Base-by-base conservation (phyloP, 2,888 invertebrate species). In the Gymnosoma rotundatum region DNA sequence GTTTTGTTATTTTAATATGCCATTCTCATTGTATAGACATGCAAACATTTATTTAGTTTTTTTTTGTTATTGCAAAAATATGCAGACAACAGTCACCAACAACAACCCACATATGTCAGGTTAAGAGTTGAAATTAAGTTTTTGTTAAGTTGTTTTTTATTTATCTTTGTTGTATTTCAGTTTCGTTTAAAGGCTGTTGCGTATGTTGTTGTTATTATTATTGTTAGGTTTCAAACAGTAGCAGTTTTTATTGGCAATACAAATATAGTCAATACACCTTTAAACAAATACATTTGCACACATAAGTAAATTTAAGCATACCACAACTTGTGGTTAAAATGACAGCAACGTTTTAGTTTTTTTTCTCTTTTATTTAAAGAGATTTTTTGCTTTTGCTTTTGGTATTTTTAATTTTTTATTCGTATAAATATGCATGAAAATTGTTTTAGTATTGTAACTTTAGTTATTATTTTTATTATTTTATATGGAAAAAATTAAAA, bases 81-180 rank as follows among this genome's bases (percentile, higher is more conserved):
- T 86, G 83, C 83, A 83, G 84, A 84, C 81, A 78, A 84, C 84
- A 81, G 84, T 84, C 84, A 84, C 84, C 84, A 84, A 81, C 84
- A 81, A 84, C 84, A 84, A 84, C 84, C 84, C 84, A 84, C 84
- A 84, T 84, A 78, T 84, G 84, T 84, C 84, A 84, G 84, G 84
- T 84, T 84, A 84, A 84, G 78, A 84, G 84, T 84, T 81, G 81
- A 84, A 84, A 78, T 84, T 58, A 81, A 81, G 78, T 81, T 81
- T 84, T 74, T 70, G 81, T 83, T 83, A 70, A 72, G 60, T 73
- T 83, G 73, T 67, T 70, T 75, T 54, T 72, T 38, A 66, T 82
- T 60, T 50, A n/a, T 18, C 20, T 61, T 18, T 61, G 61, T 20
- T 20, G 50, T 52, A 52, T 69, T 78, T 63, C 69, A 63, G 69